Evolutionary conservation across 2,797 vertebrate species (phyloP), one percentile per base, ranked within the genome.

Genomic region (Poecilia velifera): DNA sequence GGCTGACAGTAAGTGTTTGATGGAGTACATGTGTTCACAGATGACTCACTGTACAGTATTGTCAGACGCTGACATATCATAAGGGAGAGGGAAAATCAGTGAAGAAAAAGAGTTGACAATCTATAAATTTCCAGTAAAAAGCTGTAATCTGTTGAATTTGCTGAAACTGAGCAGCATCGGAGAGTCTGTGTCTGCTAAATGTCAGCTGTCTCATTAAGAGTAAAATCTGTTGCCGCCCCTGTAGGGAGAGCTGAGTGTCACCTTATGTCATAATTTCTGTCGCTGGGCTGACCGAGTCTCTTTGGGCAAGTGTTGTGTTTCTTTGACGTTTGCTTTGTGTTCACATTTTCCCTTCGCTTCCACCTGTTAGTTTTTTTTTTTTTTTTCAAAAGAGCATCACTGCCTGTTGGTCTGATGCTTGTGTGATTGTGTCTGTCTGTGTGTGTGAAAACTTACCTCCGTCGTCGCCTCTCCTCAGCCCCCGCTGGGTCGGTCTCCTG

Each of bases 401-500:
- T 87, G 80, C 81, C 55, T 88, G 47, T 87, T 53, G 80, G 81
- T 84, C 51, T 62, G 36, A n/a, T 14, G 72, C 43, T 78, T 78
- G 43, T 77, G 55, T 62, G 64, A 71, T 28, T 79, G 72, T 81
- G 70, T 79, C 62, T 80, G 76, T 84, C 43, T 79, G 73, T 79
- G 77, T 76, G 55, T 82, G 78, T 16, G 31, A 82, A 53, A 39
- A 57, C 72, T 82, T 76, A 81, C 80, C 39, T 82, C 74, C 80
- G 74, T 83, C 81, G 43, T 20, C 76, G 66, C 59, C 64, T 55
- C 47, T 57, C 55, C 73, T 49, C 45, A 31, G 34, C 76, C 81
- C 87, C 87, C 28, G 80, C 83, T 95, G 96, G 95, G 95, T 93
- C 92, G 14, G 97, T 96, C 97, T 97, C 97, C 97, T 86, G 98